Conservation (phyloP, 2,797 vertebrate species). For the Cryptoblepharus egeriae region DNA sequence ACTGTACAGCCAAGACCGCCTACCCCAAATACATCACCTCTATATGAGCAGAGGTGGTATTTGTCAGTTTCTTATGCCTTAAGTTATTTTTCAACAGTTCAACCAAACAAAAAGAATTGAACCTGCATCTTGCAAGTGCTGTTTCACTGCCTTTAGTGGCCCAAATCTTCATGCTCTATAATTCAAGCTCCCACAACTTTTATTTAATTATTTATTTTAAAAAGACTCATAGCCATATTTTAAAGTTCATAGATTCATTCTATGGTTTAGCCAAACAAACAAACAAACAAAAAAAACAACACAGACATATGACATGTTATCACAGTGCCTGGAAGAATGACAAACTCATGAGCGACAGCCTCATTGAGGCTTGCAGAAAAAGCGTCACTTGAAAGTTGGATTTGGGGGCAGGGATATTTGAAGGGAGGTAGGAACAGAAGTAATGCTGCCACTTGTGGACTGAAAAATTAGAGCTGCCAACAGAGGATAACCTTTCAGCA, state of each 20-base stretch:
- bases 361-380: too few relatives aligned
- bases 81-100: background rate
- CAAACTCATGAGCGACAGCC: background rate
- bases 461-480: background rate
- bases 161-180: background rate
- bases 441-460: background rate
- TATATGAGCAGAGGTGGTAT: too few relatives aligned
- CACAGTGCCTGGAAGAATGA: background rate
- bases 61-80: rapidly evolving
- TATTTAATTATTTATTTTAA: background rate
- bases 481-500: background rate
- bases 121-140: background rate
- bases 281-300: background rate
- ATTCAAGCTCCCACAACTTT: background rate
- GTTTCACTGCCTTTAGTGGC: background rate
- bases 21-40: rapidly evolving
- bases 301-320: background rate
- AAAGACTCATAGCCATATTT: background rate
- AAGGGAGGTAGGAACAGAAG: background rate
- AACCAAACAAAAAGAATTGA: background rate
- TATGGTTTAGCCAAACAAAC: slow-evolving; percentile 12
- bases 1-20: rapidly evolving
- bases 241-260: background rate
- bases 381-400: too few relatives aligned
- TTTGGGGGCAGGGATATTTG: background rate